phyloP scores from a whole-genome alignment of 2,113 vertebrate species.

The Carassius auratus region DNA sequence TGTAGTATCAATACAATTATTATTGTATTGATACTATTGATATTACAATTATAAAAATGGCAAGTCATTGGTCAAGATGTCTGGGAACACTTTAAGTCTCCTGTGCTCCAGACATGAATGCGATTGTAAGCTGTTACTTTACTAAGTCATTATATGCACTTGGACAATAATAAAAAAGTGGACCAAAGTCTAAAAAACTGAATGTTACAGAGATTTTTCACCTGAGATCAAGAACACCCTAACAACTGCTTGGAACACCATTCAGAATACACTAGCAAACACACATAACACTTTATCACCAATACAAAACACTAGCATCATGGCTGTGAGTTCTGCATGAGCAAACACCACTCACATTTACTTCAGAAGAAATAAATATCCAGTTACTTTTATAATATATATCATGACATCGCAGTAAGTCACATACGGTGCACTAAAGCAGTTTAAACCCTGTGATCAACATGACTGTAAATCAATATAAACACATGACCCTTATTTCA shows the following conservation, averaged over 20 bases:
- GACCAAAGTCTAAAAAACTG: too few species aligned
- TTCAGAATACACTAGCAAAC: too few species aligned
- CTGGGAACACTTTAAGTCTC: not conserved
- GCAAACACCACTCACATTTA: not conserved
- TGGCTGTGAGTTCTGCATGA: too few species aligned
- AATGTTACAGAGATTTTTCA: too few species aligned
- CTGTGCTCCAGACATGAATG: not conserved
- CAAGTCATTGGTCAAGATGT: not conserved
- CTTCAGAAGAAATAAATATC: not conserved
- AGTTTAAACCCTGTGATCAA: not conserved
- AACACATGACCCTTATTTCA: not conserved
- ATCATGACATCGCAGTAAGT: too few species aligned
- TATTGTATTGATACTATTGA: too few species aligned
- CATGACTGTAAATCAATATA: not conserved
- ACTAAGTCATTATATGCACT: not conserved
- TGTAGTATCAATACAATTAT: not conserved
- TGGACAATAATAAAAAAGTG: not conserved
- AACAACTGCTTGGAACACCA: too few species aligned
- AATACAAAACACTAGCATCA: too few species aligned
- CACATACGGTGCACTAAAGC: not conserved
- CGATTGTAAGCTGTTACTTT: not conserved
- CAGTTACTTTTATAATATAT: not conserved
- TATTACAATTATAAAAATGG: too few species aligned
- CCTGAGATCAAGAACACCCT: too few species aligned
- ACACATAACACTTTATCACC: too few species aligned